phyloP scores from a whole-genome alignment of 1,140 invertebrate genomes.

The Neodiprion virginianus region DNA sequence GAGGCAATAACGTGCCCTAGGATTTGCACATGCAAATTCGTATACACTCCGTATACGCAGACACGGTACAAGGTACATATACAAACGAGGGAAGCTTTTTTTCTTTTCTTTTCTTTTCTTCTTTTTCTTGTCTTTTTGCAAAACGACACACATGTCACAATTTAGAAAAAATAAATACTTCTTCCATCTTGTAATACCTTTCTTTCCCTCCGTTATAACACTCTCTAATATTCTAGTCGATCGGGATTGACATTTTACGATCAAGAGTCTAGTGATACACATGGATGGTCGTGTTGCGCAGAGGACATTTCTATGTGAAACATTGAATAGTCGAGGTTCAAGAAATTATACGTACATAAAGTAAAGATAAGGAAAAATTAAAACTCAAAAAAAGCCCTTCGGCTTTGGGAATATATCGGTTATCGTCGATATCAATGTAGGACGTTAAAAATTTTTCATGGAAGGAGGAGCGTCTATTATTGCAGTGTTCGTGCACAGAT shows the following conservation, averaged over 20 bases:
- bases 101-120: not conserved
- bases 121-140: no score
- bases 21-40: not conserved
- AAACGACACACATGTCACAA: not conserved
- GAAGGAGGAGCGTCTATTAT: not conserved
- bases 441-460: no score
- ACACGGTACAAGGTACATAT: conserved; percentile 7
- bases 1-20: not conserved
- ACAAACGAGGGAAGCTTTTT: not conserved
- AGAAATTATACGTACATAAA: not conserved
- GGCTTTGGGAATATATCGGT: no score
- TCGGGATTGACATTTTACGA: not conserved
- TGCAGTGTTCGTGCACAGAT: not conserved
- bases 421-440: no score
- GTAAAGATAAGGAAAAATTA: not conserved
- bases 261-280: not conserved
- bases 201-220: not conserved
- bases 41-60: not conserved
- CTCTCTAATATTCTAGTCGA: not conserved
- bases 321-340: not conserved
- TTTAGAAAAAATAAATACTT: not conserved
- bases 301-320: no score
- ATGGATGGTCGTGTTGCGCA: no score
- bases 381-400: not conserved
- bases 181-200: not conserved